Evolutionary conservation across 2,113 vertebrate species (phyloP).

Genomic region (Nematolebias whitei): DNA sequence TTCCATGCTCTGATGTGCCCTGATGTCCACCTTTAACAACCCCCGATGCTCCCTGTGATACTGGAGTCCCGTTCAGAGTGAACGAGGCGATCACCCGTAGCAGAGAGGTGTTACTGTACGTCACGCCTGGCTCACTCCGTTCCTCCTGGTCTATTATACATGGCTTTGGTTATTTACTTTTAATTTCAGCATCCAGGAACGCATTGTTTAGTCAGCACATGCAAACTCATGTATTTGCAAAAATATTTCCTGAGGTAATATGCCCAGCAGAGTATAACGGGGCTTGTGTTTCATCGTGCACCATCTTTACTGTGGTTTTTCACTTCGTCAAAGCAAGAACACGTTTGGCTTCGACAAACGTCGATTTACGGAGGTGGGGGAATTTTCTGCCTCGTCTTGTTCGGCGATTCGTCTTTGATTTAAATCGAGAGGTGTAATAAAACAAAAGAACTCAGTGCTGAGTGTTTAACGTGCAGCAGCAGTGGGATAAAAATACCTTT

Average conservation of each 20-base stretch:
- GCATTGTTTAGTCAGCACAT: slow-evolving; percentile 70
- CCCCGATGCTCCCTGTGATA: slow-evolving; percentile 18
- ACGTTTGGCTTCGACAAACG: slow-evolving; percentile 73
- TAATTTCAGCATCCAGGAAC: slow-evolving; percentile 55
- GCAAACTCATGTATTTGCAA: slow-evolving; percentile 68
- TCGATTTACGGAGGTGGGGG: slow-evolving; percentile 76
- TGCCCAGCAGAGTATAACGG: slow-evolving; percentile 68
- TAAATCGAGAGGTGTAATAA: slow-evolving; percentile 77
- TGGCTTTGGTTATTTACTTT: slow-evolving; percentile 66
- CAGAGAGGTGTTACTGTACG: slow-evolving; percentile 55
- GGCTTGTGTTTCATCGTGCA: slow-evolving; percentile 66
- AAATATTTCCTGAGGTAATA: slow-evolving; percentile 83
- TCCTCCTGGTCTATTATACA: slow-evolving; percentile 49
- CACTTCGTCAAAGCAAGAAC: slow-evolving; percentile 90
- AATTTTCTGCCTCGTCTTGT: slow-evolving; percentile 61
- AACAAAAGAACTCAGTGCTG: slow-evolving; percentile 60
- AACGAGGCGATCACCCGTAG: slow-evolving; percentile 51
- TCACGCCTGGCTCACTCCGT: slow-evolving; percentile 54
- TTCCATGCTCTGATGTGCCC: too few relatives aligned
- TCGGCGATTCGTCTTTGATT: slow-evolving; percentile 68
- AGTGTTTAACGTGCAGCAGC: slow-evolving; percentile 58
- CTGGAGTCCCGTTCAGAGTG: slow-evolving; percentile 38
- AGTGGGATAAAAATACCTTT: slow-evolving; percentile 26
- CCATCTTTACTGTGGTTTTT: slow-evolving; percentile 80
- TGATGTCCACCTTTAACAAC: slow-evolving; percentile 12